These are phyloP conservation scores for Hybognathus amarus DNA, from an alignment of 2,797 vertebrate species.

Conservation along the genomic window DNA sequence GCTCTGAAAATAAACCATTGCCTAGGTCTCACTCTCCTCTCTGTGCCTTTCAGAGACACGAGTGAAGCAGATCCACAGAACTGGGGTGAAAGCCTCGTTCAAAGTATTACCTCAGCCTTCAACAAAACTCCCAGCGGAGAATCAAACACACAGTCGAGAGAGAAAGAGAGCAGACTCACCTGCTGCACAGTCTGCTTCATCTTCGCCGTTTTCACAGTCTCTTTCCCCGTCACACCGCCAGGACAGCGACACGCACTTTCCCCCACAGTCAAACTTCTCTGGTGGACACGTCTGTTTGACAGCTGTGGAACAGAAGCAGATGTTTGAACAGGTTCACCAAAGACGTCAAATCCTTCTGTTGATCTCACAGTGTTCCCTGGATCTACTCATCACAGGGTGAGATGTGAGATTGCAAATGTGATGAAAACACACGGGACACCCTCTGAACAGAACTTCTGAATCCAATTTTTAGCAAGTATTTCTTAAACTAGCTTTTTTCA, in stretches of 20 bases:
- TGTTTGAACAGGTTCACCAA: not conserved
- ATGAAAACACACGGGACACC: too few relatives aligned
- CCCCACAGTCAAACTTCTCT: constrained; percentile 96
- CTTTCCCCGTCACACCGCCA: constrained; percentile 96
- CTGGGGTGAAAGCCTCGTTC: not conserved
- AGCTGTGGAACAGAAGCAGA: constrained; percentile 62
- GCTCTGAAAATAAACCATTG: not conserved
- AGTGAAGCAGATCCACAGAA: not conserved
- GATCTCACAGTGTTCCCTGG: not conserved
- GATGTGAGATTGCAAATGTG: too few relatives aligned
- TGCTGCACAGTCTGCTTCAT: constrained; percentile 89
- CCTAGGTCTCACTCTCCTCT: not conserved
- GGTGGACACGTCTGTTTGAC: constrained; percentile 91
- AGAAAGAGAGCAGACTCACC: constrained; percentile 78
- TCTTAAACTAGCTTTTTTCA: too few relatives aligned
- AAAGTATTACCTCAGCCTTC: not conserved
- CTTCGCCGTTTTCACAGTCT: constrained; percentile 92
- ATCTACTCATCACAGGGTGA: too few relatives aligned
- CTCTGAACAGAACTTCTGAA: too few relatives aligned
- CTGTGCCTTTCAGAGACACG: not conserved
- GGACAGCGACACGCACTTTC: constrained; percentile 92
- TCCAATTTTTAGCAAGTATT: too few relatives aligned
- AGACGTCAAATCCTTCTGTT: not conserved
- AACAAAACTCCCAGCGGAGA: not conserved
- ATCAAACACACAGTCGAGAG: constrained; percentile 7